phyloP scores from a whole-genome alignment of 2,113 vertebrate genomes.

The Atrichornis clamosus region DNA sequence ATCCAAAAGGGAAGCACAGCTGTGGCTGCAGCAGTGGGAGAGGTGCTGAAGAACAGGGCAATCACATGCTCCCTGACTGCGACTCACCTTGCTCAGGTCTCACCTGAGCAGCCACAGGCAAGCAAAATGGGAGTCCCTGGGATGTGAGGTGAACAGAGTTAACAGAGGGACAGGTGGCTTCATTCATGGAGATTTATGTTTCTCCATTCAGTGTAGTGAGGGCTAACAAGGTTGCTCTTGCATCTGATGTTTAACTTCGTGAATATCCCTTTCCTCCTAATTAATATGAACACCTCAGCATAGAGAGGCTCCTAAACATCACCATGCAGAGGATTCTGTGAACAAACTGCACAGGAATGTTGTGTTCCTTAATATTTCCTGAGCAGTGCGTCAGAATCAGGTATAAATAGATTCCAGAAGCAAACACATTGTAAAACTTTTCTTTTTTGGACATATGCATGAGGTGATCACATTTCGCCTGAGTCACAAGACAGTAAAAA shows the following conservation, averaged over 20 bases:
- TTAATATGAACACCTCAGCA: background rate
- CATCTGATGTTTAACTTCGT: background rate
- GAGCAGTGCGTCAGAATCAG: background rate
- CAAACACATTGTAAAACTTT: background rate
- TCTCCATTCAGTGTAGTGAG: background rate
- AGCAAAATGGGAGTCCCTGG: background rate
- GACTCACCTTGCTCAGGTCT: background rate
- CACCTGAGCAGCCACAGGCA: background rate
- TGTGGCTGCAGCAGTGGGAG: background rate
- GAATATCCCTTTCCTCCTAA: background rate
- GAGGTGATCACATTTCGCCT: background rate
- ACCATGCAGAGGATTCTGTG: background rate
- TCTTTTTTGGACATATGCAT: background rate
- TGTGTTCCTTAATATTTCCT: background rate
- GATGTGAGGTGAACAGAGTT: background rate
- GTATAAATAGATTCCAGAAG: background rate
- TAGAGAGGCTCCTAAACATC: background rate
- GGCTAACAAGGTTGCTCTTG: background rate
- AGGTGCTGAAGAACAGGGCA: background rate
- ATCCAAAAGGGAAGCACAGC: constrained; percentile 7
- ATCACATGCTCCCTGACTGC: background rate
- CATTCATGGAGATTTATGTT: background rate
- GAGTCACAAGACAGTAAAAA: background rate
- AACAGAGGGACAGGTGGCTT: background rate
- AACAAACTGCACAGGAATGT: background rate